Evolutionary conservation across 2,797 vertebrate species (phyloP), one percentile per base, ranked within the genome.

Genomic region (Adrianichthys oophorus): DNA sequence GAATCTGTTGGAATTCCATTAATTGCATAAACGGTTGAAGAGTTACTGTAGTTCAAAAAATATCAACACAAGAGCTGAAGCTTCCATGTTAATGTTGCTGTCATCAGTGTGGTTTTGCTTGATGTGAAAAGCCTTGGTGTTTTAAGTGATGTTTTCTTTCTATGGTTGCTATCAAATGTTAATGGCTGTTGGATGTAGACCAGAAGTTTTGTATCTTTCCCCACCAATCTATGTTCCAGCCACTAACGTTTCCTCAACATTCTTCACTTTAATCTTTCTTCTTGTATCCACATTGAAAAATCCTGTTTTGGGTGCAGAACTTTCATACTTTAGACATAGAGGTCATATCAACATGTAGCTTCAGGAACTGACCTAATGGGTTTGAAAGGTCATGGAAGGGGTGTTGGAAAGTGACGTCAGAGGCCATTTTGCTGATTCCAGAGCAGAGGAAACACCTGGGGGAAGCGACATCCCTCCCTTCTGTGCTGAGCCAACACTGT

Each of bases 371-470:
- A 37, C 32, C 32, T 37, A 12, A 61, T 46, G 44, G 52, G 18
- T 45, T 2, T 15, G 61, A 18, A 23, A 26, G 70, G 59, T 76
- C 21, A 12, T 18, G 47, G 77, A 49, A 57, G 23, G 37, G 21
- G 47, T 58, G 48, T 61, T 56, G 63, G 45, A 65, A 37, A 21
- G 41, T 88, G 84, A 89, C 70, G 68, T 83, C 78, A 80, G 70
- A 37, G 32, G 62, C 4, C 16, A 15, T 52, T 43, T 43, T 74
- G 69, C 77, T 66, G 76, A 84, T 72, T 58, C 40, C 23, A 41
- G 50, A 56, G 26, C 32, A 32, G 62, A 89, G 90, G 92, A 92
- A 93, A 81, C 91, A 92, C 79, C 90, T 88, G 91, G 62, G 69
- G 82, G 81, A 84, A 82, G 70, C 67, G 75, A 75, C 48, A 41